Evolutionary conservation across 2,113 vertebrate genomes (phyloP).

Genomic region (Sigmodon hispidus): DNA sequence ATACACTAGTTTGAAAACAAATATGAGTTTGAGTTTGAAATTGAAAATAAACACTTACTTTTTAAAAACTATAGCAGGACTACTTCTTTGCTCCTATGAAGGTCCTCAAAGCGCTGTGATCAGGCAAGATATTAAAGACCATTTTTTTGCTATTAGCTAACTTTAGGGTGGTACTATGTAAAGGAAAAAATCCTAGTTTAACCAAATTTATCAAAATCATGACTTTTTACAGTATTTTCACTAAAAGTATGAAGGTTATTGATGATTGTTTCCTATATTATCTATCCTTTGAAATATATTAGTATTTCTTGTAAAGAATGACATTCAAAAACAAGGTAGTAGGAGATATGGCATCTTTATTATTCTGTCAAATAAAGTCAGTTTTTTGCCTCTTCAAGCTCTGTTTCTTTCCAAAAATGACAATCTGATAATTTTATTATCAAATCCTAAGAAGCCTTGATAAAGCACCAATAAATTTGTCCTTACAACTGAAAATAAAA

Average conservation of each 20-base stretch:
- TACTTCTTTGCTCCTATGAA: constrained; percentile 55
- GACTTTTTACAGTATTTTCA: constrained; percentile 70
- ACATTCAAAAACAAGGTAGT: constrained; percentile 72
- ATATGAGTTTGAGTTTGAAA: constrained; percentile 55
- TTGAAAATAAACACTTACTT: constrained; percentile 39
- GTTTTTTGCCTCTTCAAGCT: constrained; percentile 81
- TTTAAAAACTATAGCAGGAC: constrained; percentile 43
- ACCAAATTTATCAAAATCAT: constrained; percentile 78
- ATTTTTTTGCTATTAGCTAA: constrained; percentile 15
- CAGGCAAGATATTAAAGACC: constrained; percentile 61
- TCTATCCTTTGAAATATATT: constrained; percentile 81
- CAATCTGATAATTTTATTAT: constrained; percentile 85
- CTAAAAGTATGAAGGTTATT: constrained; percentile 78
- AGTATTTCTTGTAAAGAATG: constrained; percentile 82
- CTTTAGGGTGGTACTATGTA: background rate
- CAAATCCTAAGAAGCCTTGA: constrained; percentile 83
- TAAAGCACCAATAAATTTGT: constrained; percentile 82
- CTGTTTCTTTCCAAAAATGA: constrained; percentile 85
- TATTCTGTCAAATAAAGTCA: constrained; percentile 83
- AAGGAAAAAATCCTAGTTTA: constrained; percentile 51
- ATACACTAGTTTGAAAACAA: constrained; percentile 48
- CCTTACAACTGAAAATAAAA: constrained; percentile 81
- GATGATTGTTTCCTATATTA: constrained; percentile 69
- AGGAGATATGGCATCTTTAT: constrained; percentile 84
- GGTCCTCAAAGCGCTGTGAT: constrained; percentile 47